These are phyloP conservation scores for Capromys pilorides DNA, from an alignment of 2,797 vertebrate genomes.

Conservation along the genomic window DNA sequence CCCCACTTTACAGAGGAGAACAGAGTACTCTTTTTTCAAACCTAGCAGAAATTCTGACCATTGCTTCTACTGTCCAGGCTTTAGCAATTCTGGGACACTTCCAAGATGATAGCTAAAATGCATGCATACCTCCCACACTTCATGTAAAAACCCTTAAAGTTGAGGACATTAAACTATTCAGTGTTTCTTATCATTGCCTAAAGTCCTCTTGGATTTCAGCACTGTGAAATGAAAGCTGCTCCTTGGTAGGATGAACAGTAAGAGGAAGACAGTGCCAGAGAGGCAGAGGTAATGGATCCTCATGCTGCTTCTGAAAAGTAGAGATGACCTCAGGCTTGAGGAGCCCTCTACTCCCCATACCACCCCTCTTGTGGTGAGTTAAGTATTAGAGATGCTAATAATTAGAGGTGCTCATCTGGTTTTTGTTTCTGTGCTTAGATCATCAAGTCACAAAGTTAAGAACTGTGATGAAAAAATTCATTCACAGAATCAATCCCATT, in stretches of 20 bases:
- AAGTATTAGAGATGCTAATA: neutral
- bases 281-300: neutral
- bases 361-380: neutral
- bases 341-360: accelerated
- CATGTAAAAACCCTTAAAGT: neutral
- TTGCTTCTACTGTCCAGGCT: neutral
- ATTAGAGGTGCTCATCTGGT: neutral
- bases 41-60: neutral
- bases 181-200: neutral
- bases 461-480: neutral
- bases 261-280: neutral
- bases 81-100: neutral
- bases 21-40: neutral
- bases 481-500: neutral
- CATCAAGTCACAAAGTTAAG: neutral
- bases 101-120: neutral
- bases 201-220: neutral
- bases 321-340: neutral
- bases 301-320: neutral
- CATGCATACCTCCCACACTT: neutral
- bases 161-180: neutral
- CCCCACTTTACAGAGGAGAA: neutral
- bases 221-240: neutral
- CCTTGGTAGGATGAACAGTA: accelerated
- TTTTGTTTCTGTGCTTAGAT: neutral